A percentile compares a stretch with the other conserved stretches of the same genome.
These are phyloP conservation scores for Microctenopoma stevenorrisi DNA, from an alignment of 2,797 vertebrate species.

Conservation along the genomic window DNA sequence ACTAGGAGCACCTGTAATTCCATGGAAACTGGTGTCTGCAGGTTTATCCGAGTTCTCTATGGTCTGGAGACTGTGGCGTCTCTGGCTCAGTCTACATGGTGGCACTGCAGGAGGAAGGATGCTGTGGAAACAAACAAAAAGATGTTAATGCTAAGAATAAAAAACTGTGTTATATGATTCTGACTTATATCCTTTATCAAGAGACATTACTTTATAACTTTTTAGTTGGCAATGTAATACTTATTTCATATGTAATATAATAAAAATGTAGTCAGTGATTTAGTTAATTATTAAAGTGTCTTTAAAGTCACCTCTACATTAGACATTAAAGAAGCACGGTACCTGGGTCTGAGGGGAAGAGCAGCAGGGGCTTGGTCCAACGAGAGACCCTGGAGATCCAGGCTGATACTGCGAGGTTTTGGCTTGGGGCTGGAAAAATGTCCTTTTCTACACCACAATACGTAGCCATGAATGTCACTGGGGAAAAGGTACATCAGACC, in stretches of 20 bases:
- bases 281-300: background rate
- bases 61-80: constrained; percentile 70
- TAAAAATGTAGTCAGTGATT: too few species aligned
- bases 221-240: too few species aligned
- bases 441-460: constrained; percentile 91
- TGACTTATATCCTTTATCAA: too few species aligned
- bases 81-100: constrained; percentile 66
- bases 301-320: background rate
- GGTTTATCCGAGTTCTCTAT: constrained; percentile 69
- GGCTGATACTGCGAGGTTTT: constrained; percentile 82
- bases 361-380: constrained; percentile 69
- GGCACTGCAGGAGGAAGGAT: constrained; percentile 63
- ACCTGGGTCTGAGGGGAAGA: constrained; percentile 76
- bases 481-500: background rate
- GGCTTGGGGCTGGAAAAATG: constrained; percentile 75
- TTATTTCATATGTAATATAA: too few species aligned
- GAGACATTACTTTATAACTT: too few species aligned
- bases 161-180: background rate
- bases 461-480: constrained; percentile 90
- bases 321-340: background rate
- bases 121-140: constrained; percentile 57
- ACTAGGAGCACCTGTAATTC: constrained; percentile 85
- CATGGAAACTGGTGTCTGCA: constrained; percentile 82
- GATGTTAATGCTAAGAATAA: background rate
- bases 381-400: constrained; percentile 82